Evolutionary conservation across 1,140 invertebrate genomes (phyloP).

Genomic region (Probaryconus sp.): DNA sequence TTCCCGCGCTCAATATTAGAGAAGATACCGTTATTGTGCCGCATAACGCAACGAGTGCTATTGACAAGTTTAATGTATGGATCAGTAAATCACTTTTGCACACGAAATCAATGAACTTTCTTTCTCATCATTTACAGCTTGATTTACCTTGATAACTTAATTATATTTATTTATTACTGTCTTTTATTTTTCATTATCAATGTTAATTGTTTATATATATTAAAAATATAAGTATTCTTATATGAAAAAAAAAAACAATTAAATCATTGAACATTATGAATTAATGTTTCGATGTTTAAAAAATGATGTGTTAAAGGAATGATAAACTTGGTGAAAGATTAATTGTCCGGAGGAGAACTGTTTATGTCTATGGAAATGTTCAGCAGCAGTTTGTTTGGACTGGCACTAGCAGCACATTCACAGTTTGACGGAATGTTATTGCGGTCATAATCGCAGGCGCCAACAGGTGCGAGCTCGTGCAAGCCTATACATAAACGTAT

Average conservation of each 20-base stretch:
- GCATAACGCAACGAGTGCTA: conserved; percentile 62
- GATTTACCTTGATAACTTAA: conserved; percentile 43
- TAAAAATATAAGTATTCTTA: background rate
- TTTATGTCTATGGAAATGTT: conserved; percentile 49
- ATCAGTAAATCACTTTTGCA: conserved; percentile 57
- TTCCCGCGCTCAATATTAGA: conserved; percentile 55
- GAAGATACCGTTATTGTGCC: conserved; percentile 61
- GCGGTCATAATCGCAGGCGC: conserved; percentile 77
- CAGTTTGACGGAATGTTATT: conserved; percentile 78
- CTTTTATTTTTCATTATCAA: conserved; percentile 50
- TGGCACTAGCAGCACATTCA: conserved; percentile 66
- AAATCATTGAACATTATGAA: too few species aligned
- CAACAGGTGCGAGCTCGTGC: conserved; percentile 75
- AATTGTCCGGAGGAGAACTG: conserved; percentile 40
- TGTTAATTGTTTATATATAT: conserved; percentile 18
- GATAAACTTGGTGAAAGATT: conserved; percentile 31
- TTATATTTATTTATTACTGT: conserved; percentile 32
- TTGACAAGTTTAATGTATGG: conserved; percentile 60
- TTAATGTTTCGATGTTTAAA: too few species aligned
- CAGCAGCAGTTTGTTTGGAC: conserved; percentile 48
- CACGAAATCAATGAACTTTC: conserved; percentile 61
- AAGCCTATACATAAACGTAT: conserved; percentile 66
- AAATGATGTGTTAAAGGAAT: too few species aligned
- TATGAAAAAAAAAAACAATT: conserved; percentile 1
- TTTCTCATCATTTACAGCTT: conserved; percentile 47